Evolutionary conservation across 2,888 invertebrate species (phyloP), one percentile per base, ranked within the genome.

Genomic region (Galerucella calmariensis): DNA sequence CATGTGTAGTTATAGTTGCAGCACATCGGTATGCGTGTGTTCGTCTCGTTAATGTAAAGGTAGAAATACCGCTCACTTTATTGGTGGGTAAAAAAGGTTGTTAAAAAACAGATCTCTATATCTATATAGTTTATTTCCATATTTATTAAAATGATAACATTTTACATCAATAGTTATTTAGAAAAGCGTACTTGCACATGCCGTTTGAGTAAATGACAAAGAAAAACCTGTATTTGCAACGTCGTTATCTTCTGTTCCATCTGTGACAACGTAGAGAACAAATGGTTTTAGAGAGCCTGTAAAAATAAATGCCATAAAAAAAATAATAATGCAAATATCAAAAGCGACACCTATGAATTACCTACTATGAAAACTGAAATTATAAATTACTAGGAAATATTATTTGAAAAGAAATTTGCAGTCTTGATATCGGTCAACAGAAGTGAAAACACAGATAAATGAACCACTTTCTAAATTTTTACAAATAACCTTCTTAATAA

Each of bases 201-300:
- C 89, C 70, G 90, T 83, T 86, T 95, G 93, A 59, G 91, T 89
- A 85, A 93, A 95, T 5, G 89, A 85, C 14, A 95, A 86, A 10
- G 92, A 90, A 86, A 95, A 95, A 16, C 95, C 95, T 76, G 93
- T 88, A 86, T 95, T 95, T 44, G 91, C 92, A 74, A 91, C 89
- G 82, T 95, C 94, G 24, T 65, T 41, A 62, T 16, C 16, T 84
- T 93, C 93, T 80, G 91, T 89, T 0, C 80, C 90, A 83, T 93
- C 88, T 0, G 94, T 94, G 2, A 93, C 92, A 4, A 93, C 92
- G 76, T 92, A 93, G 69, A 95, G 83, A 0, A 94, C 92, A 86
- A 94, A 95, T 0, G 95, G 95, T 79, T 91, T 92, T 0, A 91
- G 88, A 48, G 87, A 89, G 68, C 90, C 93, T 93, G 87, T 75